Conservation (phyloP, 1,140 invertebrate species). For the Leptestheria dahalacensis region DNA sequence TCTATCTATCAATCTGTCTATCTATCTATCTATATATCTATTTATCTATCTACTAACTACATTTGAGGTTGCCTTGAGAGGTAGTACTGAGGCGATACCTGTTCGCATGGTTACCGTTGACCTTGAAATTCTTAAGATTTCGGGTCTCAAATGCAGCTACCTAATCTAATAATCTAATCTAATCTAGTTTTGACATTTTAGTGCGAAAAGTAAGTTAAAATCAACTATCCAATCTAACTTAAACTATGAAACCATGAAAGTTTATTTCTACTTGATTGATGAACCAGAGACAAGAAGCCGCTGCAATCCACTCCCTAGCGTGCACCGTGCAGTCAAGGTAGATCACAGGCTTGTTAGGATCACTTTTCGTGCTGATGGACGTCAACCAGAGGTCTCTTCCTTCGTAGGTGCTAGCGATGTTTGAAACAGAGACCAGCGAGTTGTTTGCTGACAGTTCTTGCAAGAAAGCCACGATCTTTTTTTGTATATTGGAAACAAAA, state of each 20-base stretch:
- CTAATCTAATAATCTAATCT: too few relatives aligned
- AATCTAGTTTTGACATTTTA: too few relatives aligned
- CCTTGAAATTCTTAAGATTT: too few relatives aligned
- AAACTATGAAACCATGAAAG: neutral
- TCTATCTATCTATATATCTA: too few relatives aligned
- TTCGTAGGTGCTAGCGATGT: constrained; percentile 9
- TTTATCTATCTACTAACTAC: too few relatives aligned
- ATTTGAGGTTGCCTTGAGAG: too few relatives aligned
- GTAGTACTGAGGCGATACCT: too few relatives aligned
- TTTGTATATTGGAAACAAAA: neutral
- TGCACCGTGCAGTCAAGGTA: constrained; percentile 51
- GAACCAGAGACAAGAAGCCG: constrained; percentile 66
- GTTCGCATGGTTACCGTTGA: too few relatives aligned
- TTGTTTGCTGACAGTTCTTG: constrained; percentile 1
- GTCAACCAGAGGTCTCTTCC: constrained; percentile 1
- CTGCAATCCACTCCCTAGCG: constrained; percentile 80
- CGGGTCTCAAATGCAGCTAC: too few relatives aligned
- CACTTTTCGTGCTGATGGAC: constrained; percentile 9
- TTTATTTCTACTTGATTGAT: constrained; percentile 49
- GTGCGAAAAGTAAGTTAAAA: neutral
- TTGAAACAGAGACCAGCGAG: constrained; percentile 1
- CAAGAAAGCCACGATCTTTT: constrained; percentile 10
- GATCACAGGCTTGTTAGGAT: constrained; percentile 17
- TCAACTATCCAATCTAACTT: neutral
- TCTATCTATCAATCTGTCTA: too few relatives aligned